Evolutionary conservation across 2,797 vertebrate genomes (phyloP), one percentile per base, ranked within the genome.

Genomic region (Propithecus perrieri): DNA sequence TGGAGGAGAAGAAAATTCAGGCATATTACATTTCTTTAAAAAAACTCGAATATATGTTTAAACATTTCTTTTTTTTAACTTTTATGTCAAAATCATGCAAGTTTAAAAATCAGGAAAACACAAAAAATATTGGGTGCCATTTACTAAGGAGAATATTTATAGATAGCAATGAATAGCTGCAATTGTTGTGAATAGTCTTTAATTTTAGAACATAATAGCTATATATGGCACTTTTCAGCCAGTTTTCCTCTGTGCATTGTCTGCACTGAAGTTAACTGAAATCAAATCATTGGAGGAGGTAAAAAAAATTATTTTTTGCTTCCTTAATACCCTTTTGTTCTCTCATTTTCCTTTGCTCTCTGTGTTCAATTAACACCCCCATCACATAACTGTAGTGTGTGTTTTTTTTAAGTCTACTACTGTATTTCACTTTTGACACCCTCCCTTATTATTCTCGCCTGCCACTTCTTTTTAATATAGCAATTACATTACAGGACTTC

Each of bases 251-350:
- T 35, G 7, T 94, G 95, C 81, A 92, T 97, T 97, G 97, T 98
- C 97, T 97, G 88, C 48, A 33, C 81, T 78, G 97, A 98, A 98
- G 97, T 98, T 98, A 98, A 96, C 75, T 95, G 92, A 97, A 67
- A 97, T 98, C 97, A 98, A 80, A 96, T 98, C 96, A 97, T 97
- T 84, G 96, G 95, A 97, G 97, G 97, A 98, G 96, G 96, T 97
- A 95, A 95, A 89, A 92, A 90, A 95, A 85, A 55, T 85, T 93
- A 95, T 88, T 92, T 96, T 97, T 46, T 95, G 95, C 90, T 98
- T 96, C 94, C 84, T 97, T 98, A 98, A 95, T 98, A 87, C 94
- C 91, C 98, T 97, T 98, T 98, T 98, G 98, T 98, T 98, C 98
- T 98, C 96, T 96, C 46, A 97, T 94, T 97, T 95, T 92, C 53